These are phyloP conservation scores for Fulica atra DNA, from an alignment of 2,113 vertebrate species.

Conservation along the genomic window DNA sequence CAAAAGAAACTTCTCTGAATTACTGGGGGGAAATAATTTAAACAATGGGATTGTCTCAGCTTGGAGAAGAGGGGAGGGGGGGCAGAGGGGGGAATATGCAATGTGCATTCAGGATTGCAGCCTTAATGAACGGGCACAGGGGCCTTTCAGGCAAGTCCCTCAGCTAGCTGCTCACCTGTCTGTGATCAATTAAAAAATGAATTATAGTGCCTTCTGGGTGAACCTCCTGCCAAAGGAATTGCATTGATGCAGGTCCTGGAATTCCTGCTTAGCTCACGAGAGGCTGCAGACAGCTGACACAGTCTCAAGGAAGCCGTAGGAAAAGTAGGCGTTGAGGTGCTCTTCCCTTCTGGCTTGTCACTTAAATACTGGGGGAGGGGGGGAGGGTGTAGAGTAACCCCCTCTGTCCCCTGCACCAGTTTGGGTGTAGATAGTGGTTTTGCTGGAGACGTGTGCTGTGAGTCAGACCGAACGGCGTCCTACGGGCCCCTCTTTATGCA, in stretches of 20 bases:
- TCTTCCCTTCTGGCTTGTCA: not conserved
- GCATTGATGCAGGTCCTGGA: rapidly evolving
- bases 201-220: not conserved
- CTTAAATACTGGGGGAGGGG: not conserved
- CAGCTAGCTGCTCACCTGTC: not conserved
- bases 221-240: not conserved
- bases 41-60: not conserved
- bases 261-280: not conserved
- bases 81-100: not conserved
- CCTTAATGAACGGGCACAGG: not conserved
- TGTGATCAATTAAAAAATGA: not conserved
- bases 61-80: not conserved
- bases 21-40: not conserved
- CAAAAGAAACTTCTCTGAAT: not conserved
- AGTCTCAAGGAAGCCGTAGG: not conserved
- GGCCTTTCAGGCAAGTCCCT: not conserved
- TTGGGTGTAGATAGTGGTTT: not conserved
- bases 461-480: not conserved
- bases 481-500: too few relatives aligned
- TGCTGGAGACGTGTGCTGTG: not conserved
- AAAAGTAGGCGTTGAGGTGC: not conserved
- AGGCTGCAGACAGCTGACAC: constrained; percentile 30
- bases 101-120: not conserved
- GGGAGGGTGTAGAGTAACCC: not conserved
- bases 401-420: not conserved